Evolutionary conservation across 53 echinoderm and acorn worm genomes (phyloP).

Genomic region (Holothuria scabra): DNA sequence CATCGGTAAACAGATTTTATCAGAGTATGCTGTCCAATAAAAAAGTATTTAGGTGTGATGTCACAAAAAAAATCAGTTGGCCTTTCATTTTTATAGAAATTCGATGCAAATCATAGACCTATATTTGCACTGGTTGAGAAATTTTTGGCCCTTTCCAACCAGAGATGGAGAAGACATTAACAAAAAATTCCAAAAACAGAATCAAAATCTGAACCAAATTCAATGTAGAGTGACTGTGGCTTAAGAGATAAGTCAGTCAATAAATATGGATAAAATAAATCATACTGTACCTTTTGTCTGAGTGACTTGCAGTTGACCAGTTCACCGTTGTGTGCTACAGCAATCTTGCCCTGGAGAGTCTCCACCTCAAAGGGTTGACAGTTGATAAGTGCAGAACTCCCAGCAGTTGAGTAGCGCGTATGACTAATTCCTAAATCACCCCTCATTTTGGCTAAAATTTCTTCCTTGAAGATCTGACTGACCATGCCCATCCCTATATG

Average conservation of each 20-base stretch:
- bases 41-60: no score
- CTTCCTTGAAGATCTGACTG: conserved; percentile 81
- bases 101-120: no score
- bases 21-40: no score
- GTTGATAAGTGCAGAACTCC: conserved; percentile 84
- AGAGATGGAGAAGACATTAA: no score
- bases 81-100: no score
- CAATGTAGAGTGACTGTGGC: no score
- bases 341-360: conserved; percentile 93
- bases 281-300: conserved; percentile 79
- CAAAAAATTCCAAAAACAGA: no score
- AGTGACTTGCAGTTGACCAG: conserved; percentile 82
- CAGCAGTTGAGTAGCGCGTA: conserved; percentile 97
- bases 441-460: conserved; percentile 69
- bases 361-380: conserved; percentile 99
- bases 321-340: conserved; percentile 95
- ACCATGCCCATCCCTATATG: conserved; percentile 98
- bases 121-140: no score
- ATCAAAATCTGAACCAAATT: no score
- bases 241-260: background rate
- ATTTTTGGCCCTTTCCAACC: no score
- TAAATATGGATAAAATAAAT: background rate
- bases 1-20: no score
- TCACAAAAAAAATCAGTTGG: no score
- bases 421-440: conserved; percentile 94